phyloP scores from a whole-genome alignment of 1,140 invertebrate genomes.

The Penaeus japonicus region DNA sequence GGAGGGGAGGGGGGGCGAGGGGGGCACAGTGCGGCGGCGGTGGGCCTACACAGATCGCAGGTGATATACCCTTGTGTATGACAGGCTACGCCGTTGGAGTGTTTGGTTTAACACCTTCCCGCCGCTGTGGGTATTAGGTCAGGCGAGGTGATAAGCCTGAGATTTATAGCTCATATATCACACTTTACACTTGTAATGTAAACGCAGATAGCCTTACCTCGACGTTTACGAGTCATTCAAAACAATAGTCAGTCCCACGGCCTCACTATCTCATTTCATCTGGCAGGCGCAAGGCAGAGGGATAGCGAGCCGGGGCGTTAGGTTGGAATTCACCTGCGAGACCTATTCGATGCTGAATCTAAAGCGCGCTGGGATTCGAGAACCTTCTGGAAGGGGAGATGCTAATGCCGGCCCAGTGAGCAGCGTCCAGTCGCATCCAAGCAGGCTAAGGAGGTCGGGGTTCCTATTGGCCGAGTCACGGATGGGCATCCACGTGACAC shows the following conservation, averaged over 20 bases:
- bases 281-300: not conserved
- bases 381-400: not conserved
- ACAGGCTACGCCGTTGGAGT: not conserved
- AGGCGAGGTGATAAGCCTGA: constrained; percentile 45
- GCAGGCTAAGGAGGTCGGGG: not conserved
- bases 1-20: too few relatives aligned
- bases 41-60: too few relatives aligned
- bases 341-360: too few relatives aligned
- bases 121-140: constrained; percentile 43
- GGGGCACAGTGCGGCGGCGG: too few relatives aligned
- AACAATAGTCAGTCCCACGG: constrained; percentile 43
- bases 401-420: not conserved
- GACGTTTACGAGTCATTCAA: constrained; percentile 56
- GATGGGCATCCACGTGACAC: not conserved
- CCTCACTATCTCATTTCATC: constrained; percentile 45
- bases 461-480: not conserved
- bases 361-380: too few relatives aligned
- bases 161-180: constrained; percentile 50
- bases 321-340: not conserved
- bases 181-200: constrained; percentile 57
- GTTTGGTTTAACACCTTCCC: constrained; percentile 40
- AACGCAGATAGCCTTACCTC: constrained; percentile 41
- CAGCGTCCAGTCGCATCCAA: not conserved
- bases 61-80: too few relatives aligned
- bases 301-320: not conserved